phyloP scores from a whole-genome alignment of 2,113 vertebrate genomes.

The Bujurquina vittata region DNA sequence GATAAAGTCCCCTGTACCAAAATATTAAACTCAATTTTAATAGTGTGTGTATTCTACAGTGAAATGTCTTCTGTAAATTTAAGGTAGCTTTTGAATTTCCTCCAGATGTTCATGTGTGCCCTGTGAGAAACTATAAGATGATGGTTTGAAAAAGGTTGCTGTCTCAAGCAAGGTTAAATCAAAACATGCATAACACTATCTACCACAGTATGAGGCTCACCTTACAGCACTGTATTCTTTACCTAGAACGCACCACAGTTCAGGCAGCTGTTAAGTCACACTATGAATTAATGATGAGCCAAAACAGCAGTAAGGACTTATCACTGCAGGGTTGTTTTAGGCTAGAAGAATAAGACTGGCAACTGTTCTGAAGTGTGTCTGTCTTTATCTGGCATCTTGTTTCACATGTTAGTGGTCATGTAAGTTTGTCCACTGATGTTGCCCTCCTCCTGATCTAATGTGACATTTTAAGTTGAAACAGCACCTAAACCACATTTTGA shows the following conservation, averaged over 20 bases:
- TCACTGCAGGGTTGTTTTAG: conserved; percentile 12
- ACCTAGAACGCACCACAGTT: conserved; percentile 28
- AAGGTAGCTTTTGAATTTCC: conserved; percentile 20
- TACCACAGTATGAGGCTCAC: conserved; percentile 33
- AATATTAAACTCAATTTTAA: neutral
- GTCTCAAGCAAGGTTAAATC: conserved; percentile 74
- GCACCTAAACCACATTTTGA: conserved; percentile 26
- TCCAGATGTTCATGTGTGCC: conserved; percentile 23
- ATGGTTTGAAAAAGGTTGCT: conserved; percentile 35
- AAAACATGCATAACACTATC: conserved; percentile 72
- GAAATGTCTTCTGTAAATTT: neutral
- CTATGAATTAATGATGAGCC: conserved; percentile 49
- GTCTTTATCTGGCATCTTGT: conserved; percentile 61
- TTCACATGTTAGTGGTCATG: conserved; percentile 55
- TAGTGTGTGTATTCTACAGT: neutral
- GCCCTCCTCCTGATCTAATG: conserved; percentile 26
- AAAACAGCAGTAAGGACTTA: conserved; percentile 65
- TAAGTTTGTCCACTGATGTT: conserved; percentile 33
- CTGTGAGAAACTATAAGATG: conserved; percentile 26
- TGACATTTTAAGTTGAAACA: conserved; percentile 63
- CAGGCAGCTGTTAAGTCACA: conserved; percentile 34
- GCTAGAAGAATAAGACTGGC: conserved; percentile 13
- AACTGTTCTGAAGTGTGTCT: conserved; percentile 29
- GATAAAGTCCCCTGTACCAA: neutral
- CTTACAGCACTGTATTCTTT: conserved; percentile 30